A percentile compares a stretch with the other conserved stretches of the same genome.
These are phyloP conservation scores for Diarsia rubi DNA, from an alignment of 2,888 invertebrate species.

Conservation along the genomic window DNA sequence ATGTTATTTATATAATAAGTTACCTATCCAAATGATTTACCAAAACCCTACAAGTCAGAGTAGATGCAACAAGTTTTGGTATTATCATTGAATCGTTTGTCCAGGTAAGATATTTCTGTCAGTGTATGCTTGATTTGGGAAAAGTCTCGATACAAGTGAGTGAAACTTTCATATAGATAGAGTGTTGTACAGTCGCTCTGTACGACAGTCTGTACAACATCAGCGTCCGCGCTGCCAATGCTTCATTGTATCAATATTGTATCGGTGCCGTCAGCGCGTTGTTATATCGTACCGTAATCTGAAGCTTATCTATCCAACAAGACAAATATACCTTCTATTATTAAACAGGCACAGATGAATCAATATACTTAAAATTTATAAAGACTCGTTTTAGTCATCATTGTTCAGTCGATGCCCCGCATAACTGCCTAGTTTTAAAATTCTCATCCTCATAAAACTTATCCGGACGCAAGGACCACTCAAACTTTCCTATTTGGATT, in stretches of 20 bases:
- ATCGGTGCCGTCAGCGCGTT: constrained; percentile 83
- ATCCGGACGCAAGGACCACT: constrained; percentile 94
- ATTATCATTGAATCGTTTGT: constrained; percentile 71
- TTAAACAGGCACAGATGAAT: constrained; percentile 56
- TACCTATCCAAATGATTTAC: constrained; percentile 77
- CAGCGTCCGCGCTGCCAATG: constrained; percentile 79
- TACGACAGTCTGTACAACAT: constrained; percentile 73
- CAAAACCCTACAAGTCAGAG: constrained; percentile 74
- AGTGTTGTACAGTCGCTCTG: constrained; percentile 73
- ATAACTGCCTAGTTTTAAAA: constrained; percentile 59
- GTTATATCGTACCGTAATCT: constrained; percentile 75
- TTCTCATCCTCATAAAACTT: constrained; percentile 69
- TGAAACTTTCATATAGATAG: constrained; percentile 71
- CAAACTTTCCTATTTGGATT: constrained; percentile 92
- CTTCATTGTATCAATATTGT: constrained; percentile 86
- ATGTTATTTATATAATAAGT: constrained; percentile 74
- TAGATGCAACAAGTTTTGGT: constrained; percentile 75
- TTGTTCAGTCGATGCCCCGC: constrained; percentile 62
- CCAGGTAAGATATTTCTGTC: constrained; percentile 88
- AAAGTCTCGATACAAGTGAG: constrained; percentile 76
- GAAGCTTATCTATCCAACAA: constrained; percentile 81
- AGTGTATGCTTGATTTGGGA: constrained; percentile 86
- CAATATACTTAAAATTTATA: constrained; percentile 34
- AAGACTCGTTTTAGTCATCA: constrained; percentile 52
- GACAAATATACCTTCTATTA: constrained; percentile 64